A percentile compares a stretch with the other conserved stretches of the same genome.
phyloP scores from a whole-genome alignment of 2,113 vertebrate genomes.

The Craseonycteris thonglongyai region DNA sequence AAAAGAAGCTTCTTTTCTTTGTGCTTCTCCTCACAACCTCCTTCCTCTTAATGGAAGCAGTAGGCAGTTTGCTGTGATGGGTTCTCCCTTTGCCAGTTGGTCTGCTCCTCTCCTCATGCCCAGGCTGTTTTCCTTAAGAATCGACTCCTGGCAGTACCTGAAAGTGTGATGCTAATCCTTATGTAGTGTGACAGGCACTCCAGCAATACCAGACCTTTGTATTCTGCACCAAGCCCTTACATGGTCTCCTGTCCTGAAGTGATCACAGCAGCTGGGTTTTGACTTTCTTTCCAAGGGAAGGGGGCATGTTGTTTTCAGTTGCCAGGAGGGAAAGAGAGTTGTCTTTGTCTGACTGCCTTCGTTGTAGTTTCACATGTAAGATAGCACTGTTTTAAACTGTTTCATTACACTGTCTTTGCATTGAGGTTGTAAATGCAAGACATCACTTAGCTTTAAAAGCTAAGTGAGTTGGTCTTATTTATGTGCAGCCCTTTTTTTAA shows the following conservation, averaged over 20 bases:
- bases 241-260: background rate
- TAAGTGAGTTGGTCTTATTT: slow-evolving; percentile 68
- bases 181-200: background rate
- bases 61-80: background rate
- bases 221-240: background rate
- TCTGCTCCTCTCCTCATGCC: background rate
- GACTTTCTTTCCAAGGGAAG: slow-evolving; percentile 64
- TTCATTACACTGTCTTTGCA: slow-evolving; percentile 66
- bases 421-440: slow-evolving; percentile 68
- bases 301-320: slow-evolving; percentile 11
- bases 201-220: background rate
- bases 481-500: slow-evolving; percentile 62
- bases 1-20: background rate
- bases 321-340: slow-evolving; percentile 56
- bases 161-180: background rate
- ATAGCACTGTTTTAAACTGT: slow-evolving; percentile 59
- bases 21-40: background rate
- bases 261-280: slow-evolving; percentile 56
- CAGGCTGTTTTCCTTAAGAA: background rate
- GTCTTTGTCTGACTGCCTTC: slow-evolving; percentile 61
- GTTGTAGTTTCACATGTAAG: slow-evolving; percentile 45
- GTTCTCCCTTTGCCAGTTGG: background rate
- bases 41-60: background rate
- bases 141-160: background rate
- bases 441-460: slow-evolving; percentile 72